Base-by-base conservation (phyloP, 2,888 invertebrate species). In the Harmothoe impar region DNA sequence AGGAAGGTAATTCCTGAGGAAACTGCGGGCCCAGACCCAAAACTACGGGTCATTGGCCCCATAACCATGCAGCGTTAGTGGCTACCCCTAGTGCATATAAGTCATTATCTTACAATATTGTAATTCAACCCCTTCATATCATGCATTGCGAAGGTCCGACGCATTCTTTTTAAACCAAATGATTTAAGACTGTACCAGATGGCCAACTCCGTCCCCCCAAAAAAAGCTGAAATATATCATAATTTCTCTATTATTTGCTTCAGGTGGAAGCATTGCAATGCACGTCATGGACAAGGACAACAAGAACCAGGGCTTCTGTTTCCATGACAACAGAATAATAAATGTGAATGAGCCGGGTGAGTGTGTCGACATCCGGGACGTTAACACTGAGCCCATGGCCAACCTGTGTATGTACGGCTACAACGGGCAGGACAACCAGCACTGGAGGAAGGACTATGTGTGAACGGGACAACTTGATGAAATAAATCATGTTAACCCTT, bases 331-430 rank as follows among this genome's bases (percentile, higher is more conserved):
- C 68, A 17, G 20, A 10, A 89, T 89, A 5, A 23, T 89, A 1
- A 89, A 89, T 62, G 10, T 62, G 15, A 33, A 35, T n/a, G 68
- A 89, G 29, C 31, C 31, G 0, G 29, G 20, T 10, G 3, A 68
- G 25, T 31, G 31, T n/a, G 15, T 89, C 7, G 89, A 89, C n/a
- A 89, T 89, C 10, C 62, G 33, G 31, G 68, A 25, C 29, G 20
- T 17, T 0, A 68, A 89, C 89, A 12, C 10, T 15, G n/a, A 29
- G 20, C 23, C 15, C 23, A 68, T 62, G n/a, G 68, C 89, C 0
- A 20, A 62, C 43, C 7, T 89, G 25, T 86, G 86, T 62, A 62
- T 62, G 62, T 62, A n/a, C 23, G 62, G n/a, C 1, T 62, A 62
- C 62, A 62, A 62, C 3, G 62, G 23, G 20, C n/a, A 20, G 23